Evolutionary conservation across 1,140 invertebrate genomes (phyloP), one percentile per base, ranked within the genome.

Genomic region (Caenorhabditis tropicalis): DNA sequence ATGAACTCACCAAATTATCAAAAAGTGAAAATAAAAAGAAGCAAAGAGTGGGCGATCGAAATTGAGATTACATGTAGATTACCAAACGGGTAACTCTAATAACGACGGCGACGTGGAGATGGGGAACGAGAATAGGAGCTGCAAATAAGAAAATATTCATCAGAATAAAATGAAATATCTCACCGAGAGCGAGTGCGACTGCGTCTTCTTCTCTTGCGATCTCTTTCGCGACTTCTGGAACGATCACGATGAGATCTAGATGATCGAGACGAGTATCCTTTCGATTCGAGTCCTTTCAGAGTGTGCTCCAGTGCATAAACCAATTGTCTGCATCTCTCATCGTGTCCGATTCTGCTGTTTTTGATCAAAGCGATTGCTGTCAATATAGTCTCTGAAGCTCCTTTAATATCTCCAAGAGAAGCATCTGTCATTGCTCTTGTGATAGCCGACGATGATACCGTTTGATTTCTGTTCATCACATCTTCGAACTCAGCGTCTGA

Each of bases 341-440:
- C 98, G 90, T 95, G 95, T 0, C 97, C 95, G 82, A 98, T 96
- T 93, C 98, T 98, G 24, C 97, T 98, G 92, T 99, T 96, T 92
- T 98, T 98, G 85, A 99, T 99, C 24, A 99, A 92, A 5, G 96
- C 98, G 88, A 99, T 99, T 2, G 98, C 98, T 1, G 98, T 99
- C 5, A 98, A 96, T 83, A 99, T 92, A 6, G 98, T 99, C 92
- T 99, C 97, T 89, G 99, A 98, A 60, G 98, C 98, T 92, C 95
- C 96, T 0, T 95, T 95, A 92, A 96, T 98, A 92, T 99, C 97
- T 16, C 94, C 94, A 82, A 95, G 95, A 33, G 96, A 96, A 1
- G 98, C 98, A 93, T 99, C 98, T 48, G 96, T 96, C 16, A 99
- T 96, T 16, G 98, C 98, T 86, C 97, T 93, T 16, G 96, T 95